Evolutionary conservation across 2,797 vertebrate genomes (phyloP), one percentile per base, ranked within the genome.

Genomic region (Botia kubotai): DNA sequence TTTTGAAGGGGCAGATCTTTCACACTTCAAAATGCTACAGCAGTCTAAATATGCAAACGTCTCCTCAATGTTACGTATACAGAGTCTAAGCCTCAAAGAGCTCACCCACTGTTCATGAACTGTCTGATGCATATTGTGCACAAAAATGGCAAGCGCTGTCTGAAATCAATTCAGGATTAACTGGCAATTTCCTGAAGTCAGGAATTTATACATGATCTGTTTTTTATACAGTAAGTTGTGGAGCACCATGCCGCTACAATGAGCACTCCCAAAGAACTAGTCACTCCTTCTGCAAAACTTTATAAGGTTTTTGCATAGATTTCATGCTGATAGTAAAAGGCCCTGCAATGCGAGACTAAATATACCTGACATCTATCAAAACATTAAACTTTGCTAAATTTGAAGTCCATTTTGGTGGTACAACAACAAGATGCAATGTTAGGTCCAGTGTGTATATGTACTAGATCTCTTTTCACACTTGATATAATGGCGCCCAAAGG

Each of bases 1-100:
- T 67, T 79, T 60, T 48, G 67, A 33, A 63, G 72, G 7, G 55
- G n/a, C n/a, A 69, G 48, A 80, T 69, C 50, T 65, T 79, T 62
- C 3, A 33, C 26, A 63, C 5, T 6, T 60, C 4, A 0, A 26
- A 60, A 26, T 4, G 23, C 21, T 60, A 26, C 39, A 60, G 48
- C 48, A 52, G 39, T 43, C 39, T 43, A 43, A 43, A 43, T 43
- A 43, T 8, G 7, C 23, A 26, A 26, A 26, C 23, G 23, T 26
- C 23, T 26, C 23, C 23, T 26, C 23, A 26, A 26, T 26, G 23
- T 26, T 26, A 33, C 33, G 33, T 5, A 33, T 33, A 33, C 33
- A 33, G 2, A 33, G 23, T 26, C 23, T 26, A 26, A 26, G 23
- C 23, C 23, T 26, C 23, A 26, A 26, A 1, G 23, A 26, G 23